Conservation (phyloP, 2,888 invertebrate genomes). For the Stomorhina lunata region DNA sequence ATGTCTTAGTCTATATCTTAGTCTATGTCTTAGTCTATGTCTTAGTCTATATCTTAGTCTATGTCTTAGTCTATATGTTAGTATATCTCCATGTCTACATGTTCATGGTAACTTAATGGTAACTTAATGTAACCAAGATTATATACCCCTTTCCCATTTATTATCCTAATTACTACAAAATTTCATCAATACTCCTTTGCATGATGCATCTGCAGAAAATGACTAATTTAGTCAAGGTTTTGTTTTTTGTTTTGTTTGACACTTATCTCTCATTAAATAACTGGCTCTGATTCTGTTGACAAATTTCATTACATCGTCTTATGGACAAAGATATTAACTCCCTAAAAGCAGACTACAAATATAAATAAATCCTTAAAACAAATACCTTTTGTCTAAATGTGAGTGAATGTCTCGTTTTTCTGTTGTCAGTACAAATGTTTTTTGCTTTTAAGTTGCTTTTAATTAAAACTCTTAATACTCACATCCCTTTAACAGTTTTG, state of each 20-base stretch:
- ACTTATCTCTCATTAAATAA: slow-evolving; percentile 63
- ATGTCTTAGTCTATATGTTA: no score
- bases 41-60: no score
- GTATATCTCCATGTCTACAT: no score
- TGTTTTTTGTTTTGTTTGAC: slow-evolving; percentile 53
- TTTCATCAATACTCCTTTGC: neutral
- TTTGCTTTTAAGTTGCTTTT: slow-evolving; percentile 67
- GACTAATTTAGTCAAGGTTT: slow-evolving; percentile 54
- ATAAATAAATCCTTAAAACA: slow-evolving; percentile 57
- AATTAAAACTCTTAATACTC: slow-evolving; percentile 65
- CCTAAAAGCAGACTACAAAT: neutral
- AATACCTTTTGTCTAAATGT: slow-evolving; percentile 45
- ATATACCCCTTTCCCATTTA: neutral
- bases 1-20: no score
- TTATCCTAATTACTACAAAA: neutral
- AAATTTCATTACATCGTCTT: slow-evolving; percentile 64
- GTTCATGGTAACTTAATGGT: no score
- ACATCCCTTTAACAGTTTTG: neutral
- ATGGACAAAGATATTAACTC: slow-evolving; percentile 39
- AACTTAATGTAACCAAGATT: neutral
- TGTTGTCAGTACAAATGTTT: slow-evolving; percentile 55
- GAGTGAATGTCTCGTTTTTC: neutral
- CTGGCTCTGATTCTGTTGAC: slow-evolving; percentile 55
- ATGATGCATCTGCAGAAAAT: slow-evolving; percentile 24
- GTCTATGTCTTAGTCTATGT: no score